Evolutionary conservation across 2,113 vertebrate species (phyloP).

Genomic region (Myrmecobius fasciatus): DNA sequence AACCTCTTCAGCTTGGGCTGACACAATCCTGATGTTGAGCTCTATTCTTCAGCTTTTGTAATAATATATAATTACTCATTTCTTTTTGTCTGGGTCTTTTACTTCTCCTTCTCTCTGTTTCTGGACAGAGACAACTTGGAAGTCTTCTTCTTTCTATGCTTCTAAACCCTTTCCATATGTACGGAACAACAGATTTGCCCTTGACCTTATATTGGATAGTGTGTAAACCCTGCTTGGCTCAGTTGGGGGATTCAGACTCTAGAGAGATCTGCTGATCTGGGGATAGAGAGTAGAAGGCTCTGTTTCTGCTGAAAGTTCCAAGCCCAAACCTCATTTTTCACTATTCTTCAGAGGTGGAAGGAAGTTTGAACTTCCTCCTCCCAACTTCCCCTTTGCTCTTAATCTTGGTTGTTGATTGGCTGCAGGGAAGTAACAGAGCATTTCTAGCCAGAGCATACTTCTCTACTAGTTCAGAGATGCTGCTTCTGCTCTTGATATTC

Average conservation of each 20-base stretch:
- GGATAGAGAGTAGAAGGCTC: neutral
- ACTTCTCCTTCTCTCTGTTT: neutral
- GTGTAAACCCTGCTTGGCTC: neutral
- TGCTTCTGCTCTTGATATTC: neutral
- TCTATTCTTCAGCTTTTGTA: neutral
- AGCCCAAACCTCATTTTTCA: neutral
- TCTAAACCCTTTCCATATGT: neutral
- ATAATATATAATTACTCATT: neutral
- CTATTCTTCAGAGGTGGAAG: neutral
- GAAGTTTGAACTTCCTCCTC: neutral
- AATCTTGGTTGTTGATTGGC: neutral
- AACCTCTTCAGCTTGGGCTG: neutral
- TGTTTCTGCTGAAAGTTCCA: neutral
- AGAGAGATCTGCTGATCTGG: neutral
- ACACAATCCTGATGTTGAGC: neutral
- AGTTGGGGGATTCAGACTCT: neutral
- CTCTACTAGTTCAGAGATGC: neutral
- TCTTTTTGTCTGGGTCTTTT: neutral
- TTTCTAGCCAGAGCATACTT: neutral
- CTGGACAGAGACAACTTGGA: neutral
- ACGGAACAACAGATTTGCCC: neutral
- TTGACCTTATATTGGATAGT: neutral
- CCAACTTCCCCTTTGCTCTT: neutral
- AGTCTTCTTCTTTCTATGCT: neutral
- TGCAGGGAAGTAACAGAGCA: neutral